phyloP scores from a whole-genome alignment of 2,888 invertebrate genomes.

The Cephus rjabovi region DNA sequence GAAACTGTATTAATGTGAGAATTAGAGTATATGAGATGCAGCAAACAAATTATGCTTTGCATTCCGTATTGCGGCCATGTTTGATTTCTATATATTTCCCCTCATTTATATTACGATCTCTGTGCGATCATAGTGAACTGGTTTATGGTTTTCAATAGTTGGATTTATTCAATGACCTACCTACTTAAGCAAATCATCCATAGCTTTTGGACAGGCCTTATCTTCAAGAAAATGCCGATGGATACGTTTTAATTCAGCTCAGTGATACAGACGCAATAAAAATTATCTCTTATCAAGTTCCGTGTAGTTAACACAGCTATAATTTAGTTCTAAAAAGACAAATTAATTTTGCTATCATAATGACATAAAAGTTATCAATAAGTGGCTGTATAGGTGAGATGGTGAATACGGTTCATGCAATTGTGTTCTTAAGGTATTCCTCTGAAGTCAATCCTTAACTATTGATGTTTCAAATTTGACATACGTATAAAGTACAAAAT shows the following conservation, averaged over 20 bases:
- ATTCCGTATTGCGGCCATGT: background rate
- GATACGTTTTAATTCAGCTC: background rate
- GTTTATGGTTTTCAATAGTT: background rate
- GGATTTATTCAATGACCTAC: background rate
- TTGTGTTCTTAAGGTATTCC: background rate
- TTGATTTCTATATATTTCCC: background rate
- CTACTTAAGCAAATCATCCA: background rate
- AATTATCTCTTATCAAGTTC: background rate
- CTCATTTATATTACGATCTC: background rate
- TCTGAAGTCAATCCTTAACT: background rate
- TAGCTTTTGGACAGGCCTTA: background rate
- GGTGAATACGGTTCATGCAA: background rate
- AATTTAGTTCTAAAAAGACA: background rate
- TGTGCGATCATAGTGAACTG: background rate
- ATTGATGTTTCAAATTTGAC: background rate
- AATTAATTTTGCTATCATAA: background rate
- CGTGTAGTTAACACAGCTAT: background rate
- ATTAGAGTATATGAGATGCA: background rate
- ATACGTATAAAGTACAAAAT: background rate
- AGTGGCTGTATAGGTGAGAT: background rate
- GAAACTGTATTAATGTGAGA: background rate
- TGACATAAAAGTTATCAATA: background rate
- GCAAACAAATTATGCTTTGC: background rate
- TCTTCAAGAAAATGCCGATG: background rate
- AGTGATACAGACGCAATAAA: background rate